Percentiles rank a stretch among this genome's conserved stretches.
phyloP scores from a whole-genome alignment of 2,797 vertebrate species.

The Cygnus olor region DNA sequence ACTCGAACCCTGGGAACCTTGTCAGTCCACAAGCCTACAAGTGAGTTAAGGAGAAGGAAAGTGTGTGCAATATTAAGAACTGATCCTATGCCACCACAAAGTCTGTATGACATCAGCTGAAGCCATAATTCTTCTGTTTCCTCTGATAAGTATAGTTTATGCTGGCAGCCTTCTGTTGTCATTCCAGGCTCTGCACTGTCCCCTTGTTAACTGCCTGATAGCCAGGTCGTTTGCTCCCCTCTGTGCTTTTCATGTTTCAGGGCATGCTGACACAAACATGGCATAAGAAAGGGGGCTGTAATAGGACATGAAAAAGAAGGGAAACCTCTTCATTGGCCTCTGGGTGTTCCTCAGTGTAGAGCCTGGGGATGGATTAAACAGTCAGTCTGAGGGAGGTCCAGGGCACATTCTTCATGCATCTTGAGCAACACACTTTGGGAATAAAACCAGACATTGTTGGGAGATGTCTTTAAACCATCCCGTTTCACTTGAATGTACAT shows the following conservation, averaged over 20 bases:
- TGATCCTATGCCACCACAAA: conserved; percentile 20
- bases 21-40: neutral
- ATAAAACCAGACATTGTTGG: neutral
- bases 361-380: neutral
- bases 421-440: neutral
- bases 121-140: conserved; percentile 68
- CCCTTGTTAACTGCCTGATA: conserved; percentile 31
- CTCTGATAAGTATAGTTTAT: conserved; percentile 64
- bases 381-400: neutral
- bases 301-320: neutral
- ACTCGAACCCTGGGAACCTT: neutral
- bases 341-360: conserved; percentile 12
- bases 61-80: conserved; percentile 25
- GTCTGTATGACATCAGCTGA: conserved; percentile 36
- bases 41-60: neutral
- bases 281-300: neutral
- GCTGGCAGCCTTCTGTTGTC: conserved; percentile 47
- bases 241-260: conserved; percentile 12
- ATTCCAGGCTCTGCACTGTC: conserved; percentile 13
- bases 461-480: conserved; percentile 1
- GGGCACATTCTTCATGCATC: neutral
- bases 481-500: neutral
- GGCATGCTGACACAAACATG: conserved; percentile 7
- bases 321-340: neutral
- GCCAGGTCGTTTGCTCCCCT: conserved; percentile 32